Evolutionary conservation across 2,113 vertebrate species (phyloP), one percentile per base, ranked within the genome.

Genomic region (Tringa solitaria): DNA sequence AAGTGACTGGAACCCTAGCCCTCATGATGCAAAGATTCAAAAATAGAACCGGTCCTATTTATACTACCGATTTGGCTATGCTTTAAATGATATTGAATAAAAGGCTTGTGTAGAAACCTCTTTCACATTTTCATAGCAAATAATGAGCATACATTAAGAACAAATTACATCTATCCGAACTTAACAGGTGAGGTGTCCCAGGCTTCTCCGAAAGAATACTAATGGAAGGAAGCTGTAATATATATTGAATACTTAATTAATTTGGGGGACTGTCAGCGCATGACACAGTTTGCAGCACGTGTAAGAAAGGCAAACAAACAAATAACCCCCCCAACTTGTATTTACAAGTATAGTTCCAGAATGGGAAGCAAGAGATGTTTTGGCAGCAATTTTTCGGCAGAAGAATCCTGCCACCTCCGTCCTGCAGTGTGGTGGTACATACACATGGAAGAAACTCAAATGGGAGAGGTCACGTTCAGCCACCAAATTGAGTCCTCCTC

Each of bases 71-170:
- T 93, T 89, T 72, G 87, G 56, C 43, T 95, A 63, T 90, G 76
- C 90, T 76, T 89, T 48, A 88, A 95, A 82, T 85, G 32, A 43
- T 96, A 72, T 65, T 94, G 67, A 95, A 96, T 84, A 94, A 93
- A 95, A 94, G 20, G 76, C 90, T 94, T 87, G 63, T 79, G 39
- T 53, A 92, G 92, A 83, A 90, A 86, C 83, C 78, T 91, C 32
- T 89, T 96, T 84, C 63, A 89, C 35, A 76, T 93, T 96, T 93
- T 90, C 59, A 79, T 82, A 89, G 92, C 63, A 96, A 95, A 97
- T 96, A 97, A 93, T 97, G 63, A 96, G 59, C 77, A 84, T 63
- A 92, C 43, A 88, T 96, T 96, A 81, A 93, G 77, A 95, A 85
- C 32, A 97, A 96, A 96, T 97, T 96, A 93, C 48, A 63, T 73